Base-by-base conservation (phyloP, 2,888 invertebrate species). In the Anodontia alba region DNA sequence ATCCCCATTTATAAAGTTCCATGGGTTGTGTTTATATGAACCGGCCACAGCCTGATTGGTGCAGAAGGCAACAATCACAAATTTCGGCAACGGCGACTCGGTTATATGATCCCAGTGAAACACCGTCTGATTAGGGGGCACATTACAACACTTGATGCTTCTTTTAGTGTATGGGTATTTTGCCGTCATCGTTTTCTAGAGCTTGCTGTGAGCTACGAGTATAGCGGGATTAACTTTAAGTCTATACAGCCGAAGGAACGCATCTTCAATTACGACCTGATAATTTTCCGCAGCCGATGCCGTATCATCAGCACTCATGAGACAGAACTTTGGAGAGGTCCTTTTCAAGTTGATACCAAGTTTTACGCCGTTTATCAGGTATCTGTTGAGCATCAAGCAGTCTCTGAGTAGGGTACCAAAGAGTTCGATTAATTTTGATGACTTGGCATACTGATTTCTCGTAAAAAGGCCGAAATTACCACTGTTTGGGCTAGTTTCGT, bases 81-180 rank as follows among this genome's bases (percentile, higher is more conserved):
- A 73, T n/a, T 49, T 62, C 5, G 73, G 73, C 43, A 73, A 36
- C 17, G 54, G 57, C 29, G 66, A 33, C 26, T 54, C 31, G 7
- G 62, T 31, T 3, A 73, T 73, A 62, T 73, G 62, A 67, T 73
- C 73, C 73, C 73, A 73, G 43, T 62, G 33, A 67, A 73, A 73
- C 7, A 73, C 43, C 8, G 62, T 73, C 46, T 73, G 73, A n/a
- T 66, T 46, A 23, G 62, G 23, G n/a, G 73, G 62, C 31, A 73
- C 46, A 31, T 73, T 73, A 36, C 62, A 62, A 31, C 62, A 66
- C 26, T 67, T 73, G 15, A 66, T 46, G 12, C 31, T 62, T 23
- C 62, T 36, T 17, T 43, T 62, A 1, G 54, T 73, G 29, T 43
- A 73, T 15, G 73, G 73, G 29, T 73, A 73, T 31, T 73, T 73